Evolutionary conservation across 2,113 vertebrate genomes (phyloP), one percentile per base, ranked within the genome.

Genomic region (Limanda limanda): DNA sequence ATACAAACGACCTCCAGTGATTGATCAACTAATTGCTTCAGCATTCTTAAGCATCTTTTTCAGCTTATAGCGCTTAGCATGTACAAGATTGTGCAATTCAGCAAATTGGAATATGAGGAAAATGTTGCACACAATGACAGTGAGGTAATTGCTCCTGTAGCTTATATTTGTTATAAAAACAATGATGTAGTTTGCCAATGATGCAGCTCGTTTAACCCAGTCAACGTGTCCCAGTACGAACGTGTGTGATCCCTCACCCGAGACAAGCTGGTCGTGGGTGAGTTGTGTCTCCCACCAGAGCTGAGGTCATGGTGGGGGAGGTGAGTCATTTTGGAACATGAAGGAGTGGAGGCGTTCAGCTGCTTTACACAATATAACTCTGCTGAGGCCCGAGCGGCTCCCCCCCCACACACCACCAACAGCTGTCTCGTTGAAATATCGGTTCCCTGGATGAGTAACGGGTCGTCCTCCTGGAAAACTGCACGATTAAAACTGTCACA

Each of bases 311-410:
- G 55, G 62, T 79, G 79, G 89, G 54, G 84, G 83, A 80, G 87
- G 84, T 89, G 84, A 91, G 83, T 91, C 88, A 91, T 88, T 83
- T 59, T 81, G 64, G 79, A 71, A 84, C 83, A 82, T 74, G 62
- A 52, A 55, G 77, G 52, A 80, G 76, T 79, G 48, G 80, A 84
- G 76, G 63, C 67, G 40, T 88, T 87, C 88, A 92, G 85, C 91
- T 92, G 89, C 80, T 91, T 74, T 86, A 82, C 68, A 57, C 78
- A 87, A 90, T 74, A 79, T 84, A 76, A 76, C 73, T 67, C 47
- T 31, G 47, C 71, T 37, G 47, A 63, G 45, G 66, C 58, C 68
- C 74, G 72, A 63, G 6, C 0, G 11, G n/a, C n/a, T n/a, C 57
- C 20, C 75, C 58, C 12, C 55, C 3, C 3, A 66, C 62, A 73